Evolutionary conservation across 2,888 invertebrate species (phyloP).

Genomic region (Drosophila affinis): DNA sequence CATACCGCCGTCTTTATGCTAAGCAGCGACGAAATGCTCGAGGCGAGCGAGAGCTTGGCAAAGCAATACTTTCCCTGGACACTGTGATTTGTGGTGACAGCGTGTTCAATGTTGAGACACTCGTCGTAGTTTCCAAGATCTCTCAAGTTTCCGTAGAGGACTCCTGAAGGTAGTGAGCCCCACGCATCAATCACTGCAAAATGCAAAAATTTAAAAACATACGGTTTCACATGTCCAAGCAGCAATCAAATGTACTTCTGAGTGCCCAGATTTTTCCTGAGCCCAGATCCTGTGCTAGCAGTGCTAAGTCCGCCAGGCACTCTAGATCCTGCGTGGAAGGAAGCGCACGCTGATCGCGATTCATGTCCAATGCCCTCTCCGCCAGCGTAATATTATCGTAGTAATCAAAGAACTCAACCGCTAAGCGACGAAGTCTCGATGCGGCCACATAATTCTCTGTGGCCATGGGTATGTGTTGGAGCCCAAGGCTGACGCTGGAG

Average conservation of each 20-base stretch:
- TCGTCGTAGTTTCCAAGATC: constrained; percentile 84
- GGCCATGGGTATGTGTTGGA: background rate
- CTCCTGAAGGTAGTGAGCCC: constrained; percentile 83
- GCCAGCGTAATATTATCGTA: constrained; percentile 43
- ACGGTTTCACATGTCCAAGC: background rate
- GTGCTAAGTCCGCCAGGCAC: constrained; percentile 30
- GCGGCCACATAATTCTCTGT: constrained; percentile 17
- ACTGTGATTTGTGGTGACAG: background rate
- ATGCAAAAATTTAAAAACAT: background rate
- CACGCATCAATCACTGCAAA: constrained; percentile 83
- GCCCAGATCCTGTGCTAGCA: constrained; percentile 11
- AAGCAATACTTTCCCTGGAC: constrained; percentile 62
- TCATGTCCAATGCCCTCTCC: constrained; percentile 1
- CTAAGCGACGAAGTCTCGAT: constrained; percentile 42
- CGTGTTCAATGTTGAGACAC: constrained; percentile 74
- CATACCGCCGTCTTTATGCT: constrained; percentile 66
- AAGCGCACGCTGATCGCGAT: background rate
- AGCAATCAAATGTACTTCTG: constrained; percentile 21
- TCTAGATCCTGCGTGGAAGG: constrained; percentile 9
- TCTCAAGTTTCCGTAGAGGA: constrained; percentile 79
- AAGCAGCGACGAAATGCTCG: background rate
- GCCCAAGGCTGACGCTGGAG: background rate
- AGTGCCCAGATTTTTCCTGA: constrained; percentile 25
- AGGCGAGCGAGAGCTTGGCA: constrained; percentile 32
- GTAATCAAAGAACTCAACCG: constrained; percentile 55